phyloP scores from a whole-genome alignment of 2,797 vertebrate genomes.

The Petrocephalus schoutedeni region DNA sequence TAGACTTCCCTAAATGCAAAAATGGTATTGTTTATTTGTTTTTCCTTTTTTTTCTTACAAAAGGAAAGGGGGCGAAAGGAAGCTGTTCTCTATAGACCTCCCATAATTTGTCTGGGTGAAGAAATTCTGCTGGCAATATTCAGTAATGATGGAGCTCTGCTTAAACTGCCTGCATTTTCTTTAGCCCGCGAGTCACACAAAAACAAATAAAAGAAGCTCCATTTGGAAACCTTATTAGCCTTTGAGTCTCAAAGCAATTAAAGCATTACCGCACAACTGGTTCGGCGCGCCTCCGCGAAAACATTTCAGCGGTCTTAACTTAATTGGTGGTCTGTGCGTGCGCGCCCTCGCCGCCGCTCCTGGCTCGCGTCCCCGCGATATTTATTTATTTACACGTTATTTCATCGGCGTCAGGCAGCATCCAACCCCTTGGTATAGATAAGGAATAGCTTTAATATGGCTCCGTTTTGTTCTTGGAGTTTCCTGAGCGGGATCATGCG shows the following conservation, averaged over 20 bases:
- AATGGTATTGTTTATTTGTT: slow-evolving; percentile 11
- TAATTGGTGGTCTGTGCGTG: slow-evolving; percentile 62
- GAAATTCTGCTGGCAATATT: slow-evolving; percentile 70
- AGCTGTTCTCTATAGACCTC: slow-evolving; percentile 32
- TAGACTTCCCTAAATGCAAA: not conserved
- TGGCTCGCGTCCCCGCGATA: not conserved
- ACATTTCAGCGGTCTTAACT: slow-evolving; percentile 70
- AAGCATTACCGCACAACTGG: slow-evolving; percentile 72
- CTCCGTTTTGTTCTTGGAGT: not conserved
- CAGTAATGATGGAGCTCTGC: slow-evolving; percentile 71
- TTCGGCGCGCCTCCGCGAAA: slow-evolving; percentile 67
- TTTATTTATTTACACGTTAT: slow-evolving; percentile 5
- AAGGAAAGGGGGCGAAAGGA: not conserved
- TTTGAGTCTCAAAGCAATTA: slow-evolving; percentile 75
- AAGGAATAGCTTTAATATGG: not conserved
- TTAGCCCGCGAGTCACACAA: slow-evolving; percentile 68
- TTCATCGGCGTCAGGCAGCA: not conserved
- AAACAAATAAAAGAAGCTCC: slow-evolving; percentile 74
- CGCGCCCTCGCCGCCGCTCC: not conserved
- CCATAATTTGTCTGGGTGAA: slow-evolving; percentile 60
- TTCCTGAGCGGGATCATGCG: not conserved
- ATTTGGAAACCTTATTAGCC: slow-evolving; percentile 79
- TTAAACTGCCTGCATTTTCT: slow-evolving; percentile 68
- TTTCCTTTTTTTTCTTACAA: not conserved
- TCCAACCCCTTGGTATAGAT: slow-evolving; percentile 5